Evolutionary conservation across 2,797 vertebrate genomes (phyloP).

Genomic region (Coendou prehensilis): DNA sequence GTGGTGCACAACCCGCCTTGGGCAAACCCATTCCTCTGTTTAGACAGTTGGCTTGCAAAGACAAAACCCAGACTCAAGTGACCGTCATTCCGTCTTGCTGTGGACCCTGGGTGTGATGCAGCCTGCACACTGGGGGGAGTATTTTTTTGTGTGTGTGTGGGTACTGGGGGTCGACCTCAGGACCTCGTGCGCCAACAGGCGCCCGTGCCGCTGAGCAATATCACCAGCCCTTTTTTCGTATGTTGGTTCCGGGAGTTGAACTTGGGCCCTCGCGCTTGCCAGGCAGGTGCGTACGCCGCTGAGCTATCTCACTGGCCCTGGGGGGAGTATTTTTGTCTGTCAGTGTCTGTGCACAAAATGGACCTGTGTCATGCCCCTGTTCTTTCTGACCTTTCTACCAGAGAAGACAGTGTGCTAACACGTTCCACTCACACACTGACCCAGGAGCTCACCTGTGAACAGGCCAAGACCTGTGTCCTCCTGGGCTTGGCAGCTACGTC

Average conservation of each 20-base stretch:
- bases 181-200: too few relatives aligned
- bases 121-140: too few relatives aligned
- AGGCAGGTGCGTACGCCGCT: too few relatives aligned
- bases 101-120: accelerated
- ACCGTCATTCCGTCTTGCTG: neutral
- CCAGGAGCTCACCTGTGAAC: neutral
- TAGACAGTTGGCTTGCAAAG: neutral
- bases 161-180: too few relatives aligned
- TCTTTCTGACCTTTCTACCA: neutral
- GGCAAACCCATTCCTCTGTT: neutral
- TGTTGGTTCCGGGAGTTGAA: too few relatives aligned
- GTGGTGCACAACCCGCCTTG: accelerated
- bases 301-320: too few relatives aligned
- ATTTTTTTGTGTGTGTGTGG: too few relatives aligned
- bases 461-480: too few relatives aligned
- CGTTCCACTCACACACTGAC: neutral
- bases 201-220: too few relatives aligned
- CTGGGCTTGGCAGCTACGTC: accelerated
- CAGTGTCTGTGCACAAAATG: neutral
- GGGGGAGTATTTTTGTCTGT: neutral
- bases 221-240: too few relatives aligned
- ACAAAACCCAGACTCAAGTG: neutral
- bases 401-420: neutral
- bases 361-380: neutral
- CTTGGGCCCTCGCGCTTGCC: too few relatives aligned